Evolutionary conservation across 2,888 invertebrate genomes (phyloP).

Genomic region (Lasioglossum oenotherae): DNA sequence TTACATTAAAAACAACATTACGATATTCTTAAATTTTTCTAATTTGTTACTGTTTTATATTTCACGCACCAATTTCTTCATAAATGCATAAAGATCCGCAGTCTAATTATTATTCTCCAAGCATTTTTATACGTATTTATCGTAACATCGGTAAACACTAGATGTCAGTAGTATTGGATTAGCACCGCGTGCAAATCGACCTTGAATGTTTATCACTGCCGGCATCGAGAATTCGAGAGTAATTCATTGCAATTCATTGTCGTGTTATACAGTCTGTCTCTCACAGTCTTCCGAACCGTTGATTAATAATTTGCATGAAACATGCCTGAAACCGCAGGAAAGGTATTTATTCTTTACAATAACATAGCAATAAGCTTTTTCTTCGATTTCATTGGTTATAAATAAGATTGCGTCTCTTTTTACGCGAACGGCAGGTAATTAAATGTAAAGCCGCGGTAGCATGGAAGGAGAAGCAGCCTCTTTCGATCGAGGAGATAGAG

Average conservation of each 20-base stretch:
- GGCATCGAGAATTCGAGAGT: background rate
- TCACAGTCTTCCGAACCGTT: background rate
- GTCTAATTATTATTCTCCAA: background rate
- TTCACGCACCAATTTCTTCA: too few relatives aligned
- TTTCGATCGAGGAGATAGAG: slow-evolving; percentile 95
- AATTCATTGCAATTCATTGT: background rate
- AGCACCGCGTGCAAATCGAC: background rate
- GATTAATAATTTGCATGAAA: slow-evolving; percentile 30
- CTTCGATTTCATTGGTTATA: background rate
- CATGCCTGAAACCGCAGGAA: slow-evolving; percentile 76
- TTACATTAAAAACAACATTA: too few relatives aligned
- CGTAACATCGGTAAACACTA: background rate
- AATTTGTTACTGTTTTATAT: too few relatives aligned
- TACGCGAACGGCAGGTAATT: slow-evolving; percentile 87
- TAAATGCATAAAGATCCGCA: too few relatives aligned
- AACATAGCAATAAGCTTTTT: background rate
- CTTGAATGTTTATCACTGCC: background rate
- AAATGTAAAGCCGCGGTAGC: slow-evolving; percentile 98
- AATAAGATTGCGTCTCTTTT: slow-evolving; percentile 13
- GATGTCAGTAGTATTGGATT: slow-evolving; percentile 8
- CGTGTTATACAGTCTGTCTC: background rate
- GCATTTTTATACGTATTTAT: background rate
- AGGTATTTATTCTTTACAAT: slow-evolving; percentile 66
- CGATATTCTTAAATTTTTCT: too few relatives aligned
- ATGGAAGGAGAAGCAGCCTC: slow-evolving; percentile 96